Base-by-base conservation (phyloP, 1,140 invertebrate genomes). In the Drusus annulatus region DNA sequence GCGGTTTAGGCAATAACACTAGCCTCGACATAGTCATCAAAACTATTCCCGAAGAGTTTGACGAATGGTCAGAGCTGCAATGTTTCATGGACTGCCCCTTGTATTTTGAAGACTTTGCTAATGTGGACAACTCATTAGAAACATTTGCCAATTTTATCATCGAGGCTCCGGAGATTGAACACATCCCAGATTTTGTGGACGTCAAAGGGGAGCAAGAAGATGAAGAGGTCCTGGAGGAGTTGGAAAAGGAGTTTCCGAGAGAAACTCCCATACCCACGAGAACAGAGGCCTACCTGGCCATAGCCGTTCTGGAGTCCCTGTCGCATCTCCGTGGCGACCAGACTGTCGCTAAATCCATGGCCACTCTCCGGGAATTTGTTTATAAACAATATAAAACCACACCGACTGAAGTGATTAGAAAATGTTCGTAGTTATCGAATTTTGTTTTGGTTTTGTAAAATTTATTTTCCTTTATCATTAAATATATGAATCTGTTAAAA, bases 31-130 rank as follows among this genome's bases (percentile, higher is more conserved):
- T 74, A 8, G 69, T 54, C 4, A 74, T 74, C 23, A 74, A 74
- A 54, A 25, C 21, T 15, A 7, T 16, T 13, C 23, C 69, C 2
- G 69, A 74, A 16, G 69, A 74, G n/a, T 74, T 74, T 74, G 69
- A 74, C 2, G 69, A 74, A 56, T 74, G 69, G 69, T 28, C 51
- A 16, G 69, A 74, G 25, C 8, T 74, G n/a, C 69, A 74, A 54
- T 74, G 69, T 25, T 74, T 74, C 69, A 74, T 74, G 21, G 50
- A 74, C n/a, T 23, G 50, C 3, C 69, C 69, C 3, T 16, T n/a
- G 10, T 54, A 28, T 10, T 74, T 74, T 56, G 23, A 74, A n/a
- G 69, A 74, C 21, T 74, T 74, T 74, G 69, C 54, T n/a, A 74
- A 74, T 74, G 52, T 56, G 21, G 69, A 74, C n/a, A 54, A 74